Percentiles rank a stretch among this genome's conserved stretches.
These are phyloP conservation scores for Callinectes sapidus DNA, from an alignment of 2,888 invertebrate genomes.

Conservation along the genomic window DNA sequence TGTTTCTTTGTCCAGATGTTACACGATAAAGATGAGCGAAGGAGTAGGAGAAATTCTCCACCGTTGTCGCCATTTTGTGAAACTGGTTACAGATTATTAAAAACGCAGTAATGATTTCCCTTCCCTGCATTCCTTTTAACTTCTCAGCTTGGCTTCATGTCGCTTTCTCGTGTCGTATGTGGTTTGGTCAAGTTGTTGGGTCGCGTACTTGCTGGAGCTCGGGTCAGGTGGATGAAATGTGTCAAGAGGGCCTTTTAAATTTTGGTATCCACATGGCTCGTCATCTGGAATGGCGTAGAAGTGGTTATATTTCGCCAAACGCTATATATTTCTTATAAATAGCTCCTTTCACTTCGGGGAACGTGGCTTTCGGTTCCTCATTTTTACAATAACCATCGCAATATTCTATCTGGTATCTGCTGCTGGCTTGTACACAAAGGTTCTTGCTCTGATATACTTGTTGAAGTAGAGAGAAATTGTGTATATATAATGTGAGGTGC, in stretches of 20 bases:
- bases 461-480: no score
- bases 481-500: no score
- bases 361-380: no score
- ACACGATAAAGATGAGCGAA: background rate
- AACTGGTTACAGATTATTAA: background rate
- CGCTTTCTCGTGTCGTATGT: background rate
- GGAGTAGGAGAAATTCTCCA: background rate
- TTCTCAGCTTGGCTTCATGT: background rate
- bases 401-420: no score
- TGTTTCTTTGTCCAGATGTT: background rate
- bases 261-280: no score
- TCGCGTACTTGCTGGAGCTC: background rate
- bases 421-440: no score
- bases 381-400: no score
- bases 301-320: no score
- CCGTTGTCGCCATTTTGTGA: constrained; percentile 20
- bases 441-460: no score
- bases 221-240: background rate
- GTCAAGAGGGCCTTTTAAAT: background rate
- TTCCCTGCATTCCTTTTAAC: background rate
- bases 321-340: no score
- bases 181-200: background rate
- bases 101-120: background rate
- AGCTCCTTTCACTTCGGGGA: no score
- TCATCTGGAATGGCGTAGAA: no score